Evolutionary conservation across 2,797 vertebrate species (phyloP).

Genomic region (Fringilla coelebs): DNA sequence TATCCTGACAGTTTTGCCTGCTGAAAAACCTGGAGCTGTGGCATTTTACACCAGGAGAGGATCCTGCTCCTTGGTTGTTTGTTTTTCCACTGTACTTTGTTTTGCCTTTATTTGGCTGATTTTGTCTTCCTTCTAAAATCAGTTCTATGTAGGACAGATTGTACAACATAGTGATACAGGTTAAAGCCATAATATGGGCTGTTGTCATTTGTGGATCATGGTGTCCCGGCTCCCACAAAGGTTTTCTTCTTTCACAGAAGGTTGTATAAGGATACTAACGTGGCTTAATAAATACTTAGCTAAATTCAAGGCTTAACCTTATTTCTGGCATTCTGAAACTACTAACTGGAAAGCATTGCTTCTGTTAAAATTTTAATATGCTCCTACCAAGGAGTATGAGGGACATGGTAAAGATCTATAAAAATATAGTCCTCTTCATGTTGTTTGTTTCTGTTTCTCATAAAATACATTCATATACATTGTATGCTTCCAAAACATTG

Average conservation of each 20-base stretch:
- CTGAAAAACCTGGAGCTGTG: background rate
- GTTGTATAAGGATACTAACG: background rate
- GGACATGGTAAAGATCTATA: background rate
- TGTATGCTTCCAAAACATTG: background rate
- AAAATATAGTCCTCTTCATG: background rate
- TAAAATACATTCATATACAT: conserved; percentile 32
- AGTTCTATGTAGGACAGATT: background rate
- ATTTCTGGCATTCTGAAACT: conserved; percentile 33
- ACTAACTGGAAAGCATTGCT: conserved; percentile 34
- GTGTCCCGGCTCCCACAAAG: background rate
- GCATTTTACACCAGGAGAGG: background rate
- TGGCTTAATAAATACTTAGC: background rate
- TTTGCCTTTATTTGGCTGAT: background rate
- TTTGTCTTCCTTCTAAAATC: background rate
- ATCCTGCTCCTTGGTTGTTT: background rate
- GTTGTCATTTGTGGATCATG: background rate
- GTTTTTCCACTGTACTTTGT: background rate
- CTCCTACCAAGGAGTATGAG: background rate
- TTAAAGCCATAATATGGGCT: background rate
- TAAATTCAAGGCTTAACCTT: conserved; percentile 12
- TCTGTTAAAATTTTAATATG: background rate
- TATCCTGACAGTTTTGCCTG: background rate
- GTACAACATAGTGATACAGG: background rate
- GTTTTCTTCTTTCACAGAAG: background rate
- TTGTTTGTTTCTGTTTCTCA: conserved; percentile 59